Percentiles rank a stretch among this genome's conserved stretches.
These are phyloP conservation scores for Ariopsis seemanni DNA, from an alignment of 2,113 vertebrate genomes.

Conservation along the genomic window DNA sequence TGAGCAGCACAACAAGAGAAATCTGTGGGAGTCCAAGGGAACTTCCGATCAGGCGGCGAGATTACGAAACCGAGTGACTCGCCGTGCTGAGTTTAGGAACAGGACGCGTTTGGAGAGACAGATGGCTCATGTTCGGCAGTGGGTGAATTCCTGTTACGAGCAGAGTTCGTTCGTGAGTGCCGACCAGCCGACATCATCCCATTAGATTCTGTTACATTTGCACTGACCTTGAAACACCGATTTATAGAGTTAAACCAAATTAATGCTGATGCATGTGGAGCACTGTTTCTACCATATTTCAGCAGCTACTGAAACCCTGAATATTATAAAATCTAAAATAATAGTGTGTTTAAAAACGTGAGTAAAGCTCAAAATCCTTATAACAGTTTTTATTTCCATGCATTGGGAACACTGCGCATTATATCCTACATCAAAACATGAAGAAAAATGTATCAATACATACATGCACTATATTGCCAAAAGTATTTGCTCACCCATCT, in stretches of 20 bases:
- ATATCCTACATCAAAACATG: too few relatives aligned
- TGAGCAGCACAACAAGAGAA: slow-evolving; percentile 1
- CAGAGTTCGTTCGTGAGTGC: not conserved
- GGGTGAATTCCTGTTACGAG: slow-evolving; percentile 6
- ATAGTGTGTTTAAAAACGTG: too few relatives aligned
- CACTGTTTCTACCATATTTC: not conserved
- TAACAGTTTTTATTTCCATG: too few relatives aligned
- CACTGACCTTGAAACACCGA: slow-evolving; percentile 34
- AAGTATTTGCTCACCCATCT: too few relatives aligned
- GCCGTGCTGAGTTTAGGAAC: not conserved
- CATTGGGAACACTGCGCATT: too few relatives aligned
- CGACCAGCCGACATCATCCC: slow-evolving; percentile 29
- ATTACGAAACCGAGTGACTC: not conserved
- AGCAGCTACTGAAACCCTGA: not conserved
- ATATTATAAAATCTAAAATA: not conserved
- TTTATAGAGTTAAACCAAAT: slow-evolving; percentile 26
- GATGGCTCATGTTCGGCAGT: not conserved
- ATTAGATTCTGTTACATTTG: slow-evolving; percentile 54
- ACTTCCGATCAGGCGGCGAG: not conserved
- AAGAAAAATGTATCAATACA: too few relatives aligned
- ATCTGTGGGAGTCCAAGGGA: not conserved
- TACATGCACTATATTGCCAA: too few relatives aligned
- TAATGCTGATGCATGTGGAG: slow-evolving; percentile 26
- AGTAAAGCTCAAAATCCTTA: too few relatives aligned
- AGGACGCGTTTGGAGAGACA: not conserved